Evolutionary conservation across 2,797 vertebrate genomes (phyloP).

Genomic region (Anniella stebbinsi): DNA sequence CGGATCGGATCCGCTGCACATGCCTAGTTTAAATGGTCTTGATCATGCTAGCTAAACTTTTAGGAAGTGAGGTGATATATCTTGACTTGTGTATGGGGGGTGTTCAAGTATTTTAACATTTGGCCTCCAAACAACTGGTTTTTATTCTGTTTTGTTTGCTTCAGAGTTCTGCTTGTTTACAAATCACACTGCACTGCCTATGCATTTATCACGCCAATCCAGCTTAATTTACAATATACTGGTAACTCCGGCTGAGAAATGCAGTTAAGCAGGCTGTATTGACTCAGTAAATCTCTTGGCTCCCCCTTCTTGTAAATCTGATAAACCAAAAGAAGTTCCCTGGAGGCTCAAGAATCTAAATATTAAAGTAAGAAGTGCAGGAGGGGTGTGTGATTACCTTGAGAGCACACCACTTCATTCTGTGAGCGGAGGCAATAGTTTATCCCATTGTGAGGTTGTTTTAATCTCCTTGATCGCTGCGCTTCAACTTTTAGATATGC

Average conservation of each 20-base stretch:
- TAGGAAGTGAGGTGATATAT: too few relatives aligned
- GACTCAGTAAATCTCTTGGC: slow-evolving; percentile 75
- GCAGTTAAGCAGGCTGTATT: slow-evolving; percentile 74
- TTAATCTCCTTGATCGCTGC: slow-evolving; percentile 74
- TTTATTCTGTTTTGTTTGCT: slow-evolving; percentile 48
- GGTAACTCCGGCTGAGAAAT: slow-evolving; percentile 73
- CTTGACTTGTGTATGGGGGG: neutral
- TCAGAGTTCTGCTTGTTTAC: slow-evolving; percentile 74
- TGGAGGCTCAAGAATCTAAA: slow-evolving; percentile 70
- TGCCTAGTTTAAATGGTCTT: neutral
- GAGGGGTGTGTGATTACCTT: slow-evolving; percentile 51
- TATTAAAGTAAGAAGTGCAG: slow-evolving; percentile 53
- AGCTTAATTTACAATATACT: slow-evolving; percentile 76
- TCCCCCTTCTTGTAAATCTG: slow-evolving; percentile 75
- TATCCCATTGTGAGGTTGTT: slow-evolving; percentile 68
- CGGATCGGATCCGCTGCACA: too few relatives aligned
- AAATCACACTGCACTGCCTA: slow-evolving; percentile 68
- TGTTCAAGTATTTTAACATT: slow-evolving; percentile 18
- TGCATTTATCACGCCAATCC: slow-evolving; percentile 75
- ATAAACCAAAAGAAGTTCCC: slow-evolving; percentile 67
- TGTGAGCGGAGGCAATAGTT: slow-evolving; percentile 66
- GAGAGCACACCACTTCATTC: slow-evolving; percentile 67
- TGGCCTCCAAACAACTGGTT: slow-evolving; percentile 58
- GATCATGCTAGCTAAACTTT: neutral
- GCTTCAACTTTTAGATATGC: slow-evolving; percentile 64